phyloP scores from a whole-genome alignment of 2,113 vertebrate species.

The Stercorarius parasiticus region DNA sequence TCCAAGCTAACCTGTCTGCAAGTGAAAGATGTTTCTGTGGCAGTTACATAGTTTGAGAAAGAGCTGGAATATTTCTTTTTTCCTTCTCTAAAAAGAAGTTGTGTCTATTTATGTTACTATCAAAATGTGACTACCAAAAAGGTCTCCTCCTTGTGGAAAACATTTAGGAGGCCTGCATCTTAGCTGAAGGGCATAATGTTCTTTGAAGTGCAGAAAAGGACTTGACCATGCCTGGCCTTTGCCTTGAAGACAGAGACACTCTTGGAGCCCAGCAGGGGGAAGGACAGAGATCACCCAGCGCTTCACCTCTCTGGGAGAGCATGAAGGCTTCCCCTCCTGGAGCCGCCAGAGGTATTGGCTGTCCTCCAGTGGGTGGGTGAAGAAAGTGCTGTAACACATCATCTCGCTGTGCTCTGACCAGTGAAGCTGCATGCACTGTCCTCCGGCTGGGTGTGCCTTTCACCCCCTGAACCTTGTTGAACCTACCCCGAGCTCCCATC shows the following conservation, averaged over 20 bases:
- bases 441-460: background rate
- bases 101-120: background rate
- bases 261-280: background rate
- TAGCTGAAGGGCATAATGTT: background rate
- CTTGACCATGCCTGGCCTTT: background rate
- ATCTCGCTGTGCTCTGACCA: accelerated
- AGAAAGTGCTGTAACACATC: background rate
- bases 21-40: background rate
- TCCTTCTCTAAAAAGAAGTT: background rate
- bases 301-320: background rate
- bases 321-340: background rate
- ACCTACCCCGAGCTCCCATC: background rate
- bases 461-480: accelerated
- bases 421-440: background rate
- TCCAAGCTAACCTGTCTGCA: background rate
- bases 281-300: background rate
- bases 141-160: background rate
- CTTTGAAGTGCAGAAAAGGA: background rate
- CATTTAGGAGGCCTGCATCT: background rate
- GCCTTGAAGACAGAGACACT: background rate
- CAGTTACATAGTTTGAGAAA: background rate
- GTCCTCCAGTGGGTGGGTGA: background rate
- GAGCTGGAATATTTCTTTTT: background rate
- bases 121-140: background rate
- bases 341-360: background rate